Percentiles rank a stretch among this genome's conserved stretches.
Evolutionary conservation across 1,140 invertebrate species (phyloP).

Genomic region (Ridgeia piscesae): DNA sequence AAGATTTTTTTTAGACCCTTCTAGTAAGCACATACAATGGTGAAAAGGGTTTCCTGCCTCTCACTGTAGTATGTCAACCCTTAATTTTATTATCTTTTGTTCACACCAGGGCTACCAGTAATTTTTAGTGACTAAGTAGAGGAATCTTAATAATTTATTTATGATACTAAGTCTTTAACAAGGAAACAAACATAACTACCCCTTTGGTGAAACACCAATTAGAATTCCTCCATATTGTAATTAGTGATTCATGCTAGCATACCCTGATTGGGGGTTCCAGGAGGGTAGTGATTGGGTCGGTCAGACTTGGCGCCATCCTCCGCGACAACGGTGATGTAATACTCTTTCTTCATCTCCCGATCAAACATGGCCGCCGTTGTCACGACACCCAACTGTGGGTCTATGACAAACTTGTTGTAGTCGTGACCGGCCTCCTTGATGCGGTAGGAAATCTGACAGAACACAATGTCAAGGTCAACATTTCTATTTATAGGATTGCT

Average conservation of each 20-base stretch:
- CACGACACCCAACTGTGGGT: conserved; percentile 88
- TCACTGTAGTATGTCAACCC: not conserved
- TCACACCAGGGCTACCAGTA: not conserved
- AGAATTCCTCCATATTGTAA: not conserved
- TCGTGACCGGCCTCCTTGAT: conserved; percentile 81
- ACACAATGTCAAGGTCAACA: no score
- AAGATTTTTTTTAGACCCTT: no score
- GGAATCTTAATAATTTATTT: not conserved
- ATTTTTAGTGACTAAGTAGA: not conserved
- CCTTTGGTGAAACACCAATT: not conserved
- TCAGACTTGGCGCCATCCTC: conserved; percentile 89
- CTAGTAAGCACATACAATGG: no score
- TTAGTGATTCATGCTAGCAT: conserved; percentile 27
- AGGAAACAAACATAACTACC: not conserved
- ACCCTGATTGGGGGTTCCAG: conserved; percentile 90
- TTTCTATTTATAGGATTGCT: no score
- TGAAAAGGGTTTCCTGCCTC: not conserved
- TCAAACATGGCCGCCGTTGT: conserved; percentile 92
- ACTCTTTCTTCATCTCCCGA: conserved; percentile 92
- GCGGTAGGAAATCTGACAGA: conserved; percentile 81
- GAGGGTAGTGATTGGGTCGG: conserved; percentile 76
- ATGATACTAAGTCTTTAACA: not conserved
- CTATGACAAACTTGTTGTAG: conserved; percentile 92
- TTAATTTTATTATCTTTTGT: not conserved
- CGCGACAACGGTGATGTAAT: conserved; percentile 89